Evolutionary conservation across 2,888 invertebrate species (phyloP).

Genomic region (Drosophila anomalata): DNA sequence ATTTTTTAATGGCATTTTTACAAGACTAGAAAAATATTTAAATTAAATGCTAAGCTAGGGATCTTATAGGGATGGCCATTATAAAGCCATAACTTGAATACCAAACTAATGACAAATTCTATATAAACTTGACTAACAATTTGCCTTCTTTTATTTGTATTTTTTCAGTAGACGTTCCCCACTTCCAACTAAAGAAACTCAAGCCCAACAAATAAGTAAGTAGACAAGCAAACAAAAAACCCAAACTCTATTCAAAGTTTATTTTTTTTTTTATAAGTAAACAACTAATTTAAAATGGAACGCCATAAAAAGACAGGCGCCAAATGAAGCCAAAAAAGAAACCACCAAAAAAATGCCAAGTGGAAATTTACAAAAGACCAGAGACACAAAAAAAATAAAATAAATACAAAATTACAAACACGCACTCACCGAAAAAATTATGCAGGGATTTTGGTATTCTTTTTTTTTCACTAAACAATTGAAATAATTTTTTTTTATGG

Average conservation of each 20-base stretch:
- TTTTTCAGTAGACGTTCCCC: constrained; percentile 30
- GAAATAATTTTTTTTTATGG: constrained; percentile 33
- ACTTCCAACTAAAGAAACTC: constrained; percentile 12
- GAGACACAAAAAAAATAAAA: constrained; percentile 14
- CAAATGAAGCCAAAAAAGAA: constrained; percentile 31
- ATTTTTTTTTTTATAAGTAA: constrained; percentile 47
- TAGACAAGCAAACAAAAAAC: constrained; percentile 13
- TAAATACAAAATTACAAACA: constrained; percentile 36
- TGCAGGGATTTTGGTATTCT: constrained; percentile 21
- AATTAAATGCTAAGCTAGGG: neutral
- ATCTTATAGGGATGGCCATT: neutral
- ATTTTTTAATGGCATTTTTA: neutral
- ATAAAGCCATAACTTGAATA: neutral
- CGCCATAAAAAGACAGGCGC: constrained; percentile 61
- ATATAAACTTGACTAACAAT: neutral
- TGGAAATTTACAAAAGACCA: constrained; percentile 41
- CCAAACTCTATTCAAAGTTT: constrained; percentile 8
- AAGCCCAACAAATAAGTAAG: constrained; percentile 40
- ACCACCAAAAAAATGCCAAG: constrained; percentile 24
- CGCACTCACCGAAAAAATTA: constrained; percentile 38
- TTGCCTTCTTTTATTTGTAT: neutral
- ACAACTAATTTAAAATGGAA: constrained; percentile 74
- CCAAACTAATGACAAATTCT: neutral
- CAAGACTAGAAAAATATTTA: neutral
- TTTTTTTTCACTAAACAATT: constrained; percentile 70